Conservation (phyloP, 2,888 invertebrate genomes). For the Heliconius aoede region DNA sequence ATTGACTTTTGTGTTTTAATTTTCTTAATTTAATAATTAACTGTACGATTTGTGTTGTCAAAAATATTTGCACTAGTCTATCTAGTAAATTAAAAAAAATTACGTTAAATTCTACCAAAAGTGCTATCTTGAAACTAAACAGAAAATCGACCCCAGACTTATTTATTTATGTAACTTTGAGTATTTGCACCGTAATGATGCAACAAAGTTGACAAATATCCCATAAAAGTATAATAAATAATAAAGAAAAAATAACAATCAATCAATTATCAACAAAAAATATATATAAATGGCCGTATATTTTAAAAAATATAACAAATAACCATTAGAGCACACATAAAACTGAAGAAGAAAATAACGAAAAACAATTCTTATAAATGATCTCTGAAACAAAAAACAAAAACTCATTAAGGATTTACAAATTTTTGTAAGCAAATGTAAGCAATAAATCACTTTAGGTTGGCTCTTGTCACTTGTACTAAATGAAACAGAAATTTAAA, state of each 20-base stretch:
- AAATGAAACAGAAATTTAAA: conserved; percentile 21
- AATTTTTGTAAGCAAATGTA: not conserved
- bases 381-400: not conserved
- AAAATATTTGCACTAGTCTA: no score
- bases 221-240: no score
- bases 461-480: conserved; percentile 14
- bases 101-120: no score
- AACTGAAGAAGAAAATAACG: not conserved
- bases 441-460: conserved; percentile 13
- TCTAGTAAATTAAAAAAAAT: no score
- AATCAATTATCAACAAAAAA: not conserved
- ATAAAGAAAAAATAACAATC: not conserved
- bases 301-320: not conserved
- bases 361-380: not conserved
- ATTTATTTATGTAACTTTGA: no score
- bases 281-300: not conserved
- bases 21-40: no score
- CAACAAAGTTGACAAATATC: no score
- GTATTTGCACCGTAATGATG: no score
- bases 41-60: no score
- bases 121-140: no score
- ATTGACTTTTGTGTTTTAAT: no score
- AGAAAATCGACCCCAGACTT: no score
- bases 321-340: not conserved
- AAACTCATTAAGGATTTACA: not conserved